These are phyloP conservation scores for Oncorhynchus tshawytscha DNA, from an alignment of 2,113 vertebrate species.

Conservation along the genomic window DNA sequence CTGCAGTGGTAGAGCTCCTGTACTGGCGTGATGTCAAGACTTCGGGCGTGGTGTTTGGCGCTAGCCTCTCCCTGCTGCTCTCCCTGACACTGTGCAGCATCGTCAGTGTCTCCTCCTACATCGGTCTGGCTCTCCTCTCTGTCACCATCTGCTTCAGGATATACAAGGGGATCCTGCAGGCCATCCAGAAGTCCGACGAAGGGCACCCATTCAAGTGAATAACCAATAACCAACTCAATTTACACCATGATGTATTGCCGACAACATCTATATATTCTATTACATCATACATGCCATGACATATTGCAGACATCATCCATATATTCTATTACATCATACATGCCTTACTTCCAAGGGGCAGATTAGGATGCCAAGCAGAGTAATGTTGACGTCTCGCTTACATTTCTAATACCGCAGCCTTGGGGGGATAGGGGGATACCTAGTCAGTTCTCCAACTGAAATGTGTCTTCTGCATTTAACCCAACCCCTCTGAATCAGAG, in stretches of 20 bases:
- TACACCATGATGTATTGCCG: neutral
- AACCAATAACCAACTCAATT: neutral
- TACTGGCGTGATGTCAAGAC: constrained; percentile 97
- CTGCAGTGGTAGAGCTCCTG: constrained; percentile 92
- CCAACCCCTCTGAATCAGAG: no score
- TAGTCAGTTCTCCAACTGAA: no score
- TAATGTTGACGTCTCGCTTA: no score
- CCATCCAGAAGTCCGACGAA: constrained; percentile 95
- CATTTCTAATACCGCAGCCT: no score
- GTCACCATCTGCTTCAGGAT: constrained; percentile 96
- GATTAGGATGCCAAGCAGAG: no score
- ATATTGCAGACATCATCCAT: no score
- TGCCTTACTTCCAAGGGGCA: neutral
- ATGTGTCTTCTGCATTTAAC: no score
- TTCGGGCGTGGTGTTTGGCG: constrained; percentile 92
- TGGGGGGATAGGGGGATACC: no score
- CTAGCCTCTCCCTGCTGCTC: constrained; percentile 89
- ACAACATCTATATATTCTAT: no score
- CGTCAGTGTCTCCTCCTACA: constrained; percentile 91
- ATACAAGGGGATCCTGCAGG: constrained; percentile 97
- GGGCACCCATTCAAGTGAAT: constrained; percentile 97
- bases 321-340: no score
- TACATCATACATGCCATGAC: no score
- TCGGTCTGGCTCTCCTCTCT: constrained; percentile 90
- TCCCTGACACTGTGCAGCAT: constrained; percentile 95